A percentile compares a stretch with the other conserved stretches of the same genome.
These are phyloP conservation scores for Nephrotoma appendiculata DNA, from an alignment of 2,888 invertebrate species.

Conservation along the genomic window DNA sequence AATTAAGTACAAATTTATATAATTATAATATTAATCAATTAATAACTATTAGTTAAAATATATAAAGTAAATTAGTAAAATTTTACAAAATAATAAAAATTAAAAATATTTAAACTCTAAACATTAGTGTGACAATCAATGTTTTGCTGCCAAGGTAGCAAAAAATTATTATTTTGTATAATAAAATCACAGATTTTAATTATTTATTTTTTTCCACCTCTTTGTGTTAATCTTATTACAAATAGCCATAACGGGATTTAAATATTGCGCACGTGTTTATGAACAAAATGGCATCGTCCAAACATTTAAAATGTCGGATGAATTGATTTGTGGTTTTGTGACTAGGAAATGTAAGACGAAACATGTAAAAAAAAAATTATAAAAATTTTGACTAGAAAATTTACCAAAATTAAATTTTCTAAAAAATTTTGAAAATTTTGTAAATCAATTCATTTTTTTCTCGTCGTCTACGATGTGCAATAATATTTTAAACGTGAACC, in stretches of 20 bases:
- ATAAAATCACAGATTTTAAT: neutral
- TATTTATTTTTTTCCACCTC: neutral
- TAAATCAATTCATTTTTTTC: neutral
- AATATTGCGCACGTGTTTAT: neutral
- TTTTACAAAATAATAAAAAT: neutral
- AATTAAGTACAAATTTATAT: neutral
- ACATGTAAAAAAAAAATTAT: neutral
- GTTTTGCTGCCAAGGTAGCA: neutral
- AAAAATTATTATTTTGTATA: neutral
- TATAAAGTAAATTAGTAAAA: neutral
- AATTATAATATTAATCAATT: neutral
- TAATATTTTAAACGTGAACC: conserved; percentile 28
- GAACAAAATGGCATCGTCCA: neutral
- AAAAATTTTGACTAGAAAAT: neutral
- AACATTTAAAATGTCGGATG: neutral
- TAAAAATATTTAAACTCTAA: neutral
- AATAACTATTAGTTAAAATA: neutral
- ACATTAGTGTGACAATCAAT: neutral
- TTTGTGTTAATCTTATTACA: neutral
- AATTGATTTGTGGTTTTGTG: neutral
- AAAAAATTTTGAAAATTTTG: neutral
- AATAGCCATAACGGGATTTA: neutral
- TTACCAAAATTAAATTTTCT: neutral
- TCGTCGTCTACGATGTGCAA: neutral
- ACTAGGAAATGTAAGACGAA: neutral